Conservation (phyloP, 2,113 vertebrate genomes). For the Perognathus longimembris region DNA sequence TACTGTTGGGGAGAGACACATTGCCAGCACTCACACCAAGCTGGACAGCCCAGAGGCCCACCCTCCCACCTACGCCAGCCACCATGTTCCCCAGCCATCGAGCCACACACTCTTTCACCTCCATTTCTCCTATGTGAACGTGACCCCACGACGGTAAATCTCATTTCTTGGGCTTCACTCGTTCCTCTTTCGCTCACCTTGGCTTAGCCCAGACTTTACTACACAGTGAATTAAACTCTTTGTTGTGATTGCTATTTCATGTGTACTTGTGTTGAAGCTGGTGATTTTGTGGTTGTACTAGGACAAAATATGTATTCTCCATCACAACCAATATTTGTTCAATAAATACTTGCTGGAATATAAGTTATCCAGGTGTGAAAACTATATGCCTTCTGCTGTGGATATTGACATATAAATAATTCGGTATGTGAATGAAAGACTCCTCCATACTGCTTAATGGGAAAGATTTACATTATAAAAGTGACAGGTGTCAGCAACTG, state of each 20-base stretch:
- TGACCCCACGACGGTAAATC: neutral
- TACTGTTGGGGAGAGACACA: neutral
- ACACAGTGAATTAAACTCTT: neutral
- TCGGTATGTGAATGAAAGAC: conserved; percentile 17
- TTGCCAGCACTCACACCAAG: neutral
- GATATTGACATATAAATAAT: neutral
- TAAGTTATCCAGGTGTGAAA: neutral
- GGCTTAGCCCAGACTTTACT: neutral
- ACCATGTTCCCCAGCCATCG: neutral
- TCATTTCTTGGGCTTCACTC: neutral
- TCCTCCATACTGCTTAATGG: neutral
- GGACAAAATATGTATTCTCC: neutral
- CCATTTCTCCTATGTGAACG: neutral
- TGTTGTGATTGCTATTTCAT: neutral
- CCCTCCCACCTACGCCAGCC: neutral
- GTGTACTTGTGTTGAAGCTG: too few relatives aligned
- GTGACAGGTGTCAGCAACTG: neutral
- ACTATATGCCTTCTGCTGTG: neutral
- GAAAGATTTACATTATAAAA: conserved; percentile 7
- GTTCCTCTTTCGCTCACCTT: neutral
- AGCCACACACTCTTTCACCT: neutral
- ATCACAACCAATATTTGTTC: neutral
- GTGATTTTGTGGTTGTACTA: neutral
- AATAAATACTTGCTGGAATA: neutral
- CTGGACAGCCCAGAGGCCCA: too few relatives aligned